Conservation (phyloP, 2,113 vertebrate genomes). For the Naja naja region DNA sequence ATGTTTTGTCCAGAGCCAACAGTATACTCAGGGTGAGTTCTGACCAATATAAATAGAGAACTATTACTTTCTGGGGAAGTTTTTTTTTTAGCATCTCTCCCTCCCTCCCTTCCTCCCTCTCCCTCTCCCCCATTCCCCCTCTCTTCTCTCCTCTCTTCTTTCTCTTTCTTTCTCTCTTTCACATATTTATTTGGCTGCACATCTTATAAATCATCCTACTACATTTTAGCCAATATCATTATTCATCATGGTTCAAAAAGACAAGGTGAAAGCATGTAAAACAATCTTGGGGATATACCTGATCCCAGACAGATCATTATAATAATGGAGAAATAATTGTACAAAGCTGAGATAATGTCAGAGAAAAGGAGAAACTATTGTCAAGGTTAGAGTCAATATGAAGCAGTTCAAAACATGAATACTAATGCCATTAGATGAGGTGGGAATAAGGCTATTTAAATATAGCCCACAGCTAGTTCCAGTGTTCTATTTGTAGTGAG, state of each 20-base stretch:
- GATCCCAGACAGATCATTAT: neutral
- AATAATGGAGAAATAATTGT: neutral
- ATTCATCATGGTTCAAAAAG: neutral
- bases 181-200: neutral
- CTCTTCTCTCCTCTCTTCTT: neutral
- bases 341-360: neutral
- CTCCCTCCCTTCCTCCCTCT: neutral
- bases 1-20: neutral
- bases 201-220: neutral
- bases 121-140: too few relatives aligned
- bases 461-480: constrained; percentile 13
- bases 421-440: neutral
- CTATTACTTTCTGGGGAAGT: neutral
- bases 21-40: neutral
- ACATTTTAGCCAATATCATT: neutral
- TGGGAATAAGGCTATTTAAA: constrained; percentile 30
- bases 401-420: neutral
- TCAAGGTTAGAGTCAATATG: constrained; percentile 16
- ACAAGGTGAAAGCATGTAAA: neutral
- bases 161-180: neutral
- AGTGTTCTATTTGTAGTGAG: neutral
- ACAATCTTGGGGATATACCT: neutral
- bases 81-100: neutral
- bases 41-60: neutral
- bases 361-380: neutral